phyloP scores from a whole-genome alignment of 2,797 vertebrate genomes.

The Gorsachius magnificus region DNA sequence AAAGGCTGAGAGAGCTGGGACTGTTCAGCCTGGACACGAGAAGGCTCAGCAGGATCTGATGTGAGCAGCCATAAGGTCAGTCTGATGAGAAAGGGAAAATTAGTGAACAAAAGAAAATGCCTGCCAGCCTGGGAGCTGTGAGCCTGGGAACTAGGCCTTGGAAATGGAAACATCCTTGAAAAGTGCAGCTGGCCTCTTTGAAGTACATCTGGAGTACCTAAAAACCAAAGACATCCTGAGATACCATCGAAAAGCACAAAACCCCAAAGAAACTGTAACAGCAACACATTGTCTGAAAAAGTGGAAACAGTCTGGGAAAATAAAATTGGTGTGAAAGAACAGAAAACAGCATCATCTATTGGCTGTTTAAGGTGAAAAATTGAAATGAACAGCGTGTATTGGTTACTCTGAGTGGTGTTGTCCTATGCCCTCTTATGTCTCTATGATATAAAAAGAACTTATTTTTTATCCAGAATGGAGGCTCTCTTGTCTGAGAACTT shows the following conservation, averaged over 20 bases:
- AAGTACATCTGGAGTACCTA: neutral
- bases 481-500: neutral
- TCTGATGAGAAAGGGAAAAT: neutral
- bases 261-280: neutral
- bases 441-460: neutral
- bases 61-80: neutral
- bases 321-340: neutral
- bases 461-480: neutral
- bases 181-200: neutral
- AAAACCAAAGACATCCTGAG: neutral
- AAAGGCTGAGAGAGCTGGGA: neutral
- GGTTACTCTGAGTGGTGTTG: neutral
- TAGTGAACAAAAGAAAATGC: neutral
- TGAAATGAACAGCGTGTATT: neutral
- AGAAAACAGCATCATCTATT: neutral
- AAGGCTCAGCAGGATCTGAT: neutral
- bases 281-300: neutral
- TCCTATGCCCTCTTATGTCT: neutral
- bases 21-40: neutral
- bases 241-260: neutral
- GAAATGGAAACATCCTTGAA: neutral
- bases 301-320: neutral
- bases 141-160: neutral
- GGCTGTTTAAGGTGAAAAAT: neutral
- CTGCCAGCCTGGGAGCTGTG: neutral